Evolutionary conservation across 2,888 invertebrate species (phyloP).

Genomic region (Choristoneura rosaceana): DNA sequence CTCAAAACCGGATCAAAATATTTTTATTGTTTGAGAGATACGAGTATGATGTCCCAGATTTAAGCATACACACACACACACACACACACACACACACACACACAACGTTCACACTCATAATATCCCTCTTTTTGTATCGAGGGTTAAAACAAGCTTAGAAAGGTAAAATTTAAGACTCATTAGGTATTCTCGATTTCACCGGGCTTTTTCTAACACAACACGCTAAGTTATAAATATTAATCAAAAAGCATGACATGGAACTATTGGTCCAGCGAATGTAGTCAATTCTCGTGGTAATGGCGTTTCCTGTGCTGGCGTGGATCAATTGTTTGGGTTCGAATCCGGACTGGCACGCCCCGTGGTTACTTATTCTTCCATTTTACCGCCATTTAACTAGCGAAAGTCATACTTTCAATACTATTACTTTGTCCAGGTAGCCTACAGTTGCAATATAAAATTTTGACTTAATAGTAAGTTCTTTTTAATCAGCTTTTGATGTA

Average conservation of each 20-base stretch:
- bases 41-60: too few species aligned
- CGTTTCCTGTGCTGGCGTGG: not conserved
- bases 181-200: not conserved
- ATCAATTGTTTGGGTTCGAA: slow-evolving; percentile 18
- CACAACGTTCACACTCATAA: too few species aligned
- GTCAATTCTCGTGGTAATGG: not conserved
- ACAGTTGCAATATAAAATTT: too few species aligned
- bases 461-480: too few species aligned
- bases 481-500: too few species aligned
- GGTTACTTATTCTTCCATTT: slow-evolving; percentile 16
- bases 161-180: not conserved
- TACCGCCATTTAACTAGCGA: not conserved
- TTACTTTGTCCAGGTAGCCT: not conserved
- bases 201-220: not conserved
- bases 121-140: too few species aligned
- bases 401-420: not conserved
- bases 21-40: too few species aligned
- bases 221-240: slow-evolving; percentile 3
- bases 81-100: too few species aligned
- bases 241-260: slow-evolving; percentile 12
- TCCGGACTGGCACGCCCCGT: slow-evolving; percentile 2
- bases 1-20: too few species aligned
- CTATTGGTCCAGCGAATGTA: not conserved
- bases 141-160: too few species aligned
- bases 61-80: too few species aligned